Conservation (phyloP, 2,113 vertebrate species). For the Dendrocopos noguchii region DNA sequence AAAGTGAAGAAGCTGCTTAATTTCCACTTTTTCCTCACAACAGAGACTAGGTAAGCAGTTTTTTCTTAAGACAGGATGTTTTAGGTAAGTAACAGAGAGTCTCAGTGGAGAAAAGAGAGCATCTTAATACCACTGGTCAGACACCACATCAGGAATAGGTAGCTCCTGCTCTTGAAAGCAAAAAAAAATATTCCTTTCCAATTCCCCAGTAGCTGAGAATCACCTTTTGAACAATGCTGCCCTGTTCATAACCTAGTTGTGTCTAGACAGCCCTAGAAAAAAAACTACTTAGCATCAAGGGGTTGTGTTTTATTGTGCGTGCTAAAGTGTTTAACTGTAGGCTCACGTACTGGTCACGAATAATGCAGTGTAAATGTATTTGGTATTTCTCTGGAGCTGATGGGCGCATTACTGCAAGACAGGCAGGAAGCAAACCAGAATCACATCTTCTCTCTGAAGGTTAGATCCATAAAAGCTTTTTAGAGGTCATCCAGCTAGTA, state of each 20-base stretch:
- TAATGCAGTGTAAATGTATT: background rate
- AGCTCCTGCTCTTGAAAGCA: background rate
- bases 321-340: background rate
- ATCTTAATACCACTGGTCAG: background rate
- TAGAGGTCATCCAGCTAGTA: background rate
- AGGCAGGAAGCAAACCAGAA: background rate
- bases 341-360: background rate
- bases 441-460: background rate
- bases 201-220: background rate
- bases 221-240: background rate
- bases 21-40: background rate
- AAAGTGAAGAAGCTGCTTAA: background rate
- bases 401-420: background rate
- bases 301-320: background rate
- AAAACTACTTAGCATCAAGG: background rate
- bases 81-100: background rate
- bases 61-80: background rate
- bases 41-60: background rate
- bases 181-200: background rate
- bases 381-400: background rate
- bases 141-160: background rate
- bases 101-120: background rate
- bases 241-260: slow-evolving; percentile 4
- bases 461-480: background rate
- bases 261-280: slow-evolving; percentile 33